Percentiles rank a stretch among this genome's conserved stretches.
These are phyloP conservation scores for Calliopum simillimum DNA, from an alignment of 2,888 invertebrate genomes.

Conservation along the genomic window DNA sequence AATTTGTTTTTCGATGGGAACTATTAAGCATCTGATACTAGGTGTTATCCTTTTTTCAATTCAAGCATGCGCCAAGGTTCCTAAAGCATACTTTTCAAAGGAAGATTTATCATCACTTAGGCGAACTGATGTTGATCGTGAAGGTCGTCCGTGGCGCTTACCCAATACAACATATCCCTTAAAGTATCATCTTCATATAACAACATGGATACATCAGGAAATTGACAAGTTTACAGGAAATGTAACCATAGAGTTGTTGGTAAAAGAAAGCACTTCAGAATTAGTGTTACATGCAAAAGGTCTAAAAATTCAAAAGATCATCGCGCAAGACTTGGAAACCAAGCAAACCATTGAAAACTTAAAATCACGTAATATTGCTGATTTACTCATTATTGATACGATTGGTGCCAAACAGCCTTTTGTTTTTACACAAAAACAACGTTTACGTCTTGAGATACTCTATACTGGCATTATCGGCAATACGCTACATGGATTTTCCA, in stretches of 20 bases:
- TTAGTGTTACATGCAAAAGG: slow-evolving; percentile 45
- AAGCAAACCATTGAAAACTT: slow-evolving; percentile 32
- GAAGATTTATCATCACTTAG: no score
- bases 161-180: slow-evolving; percentile 68
- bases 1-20: no score
- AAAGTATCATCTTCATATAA: slow-evolving; percentile 66
- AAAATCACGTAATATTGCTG: slow-evolving; percentile 15
- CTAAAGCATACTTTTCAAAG: no score
- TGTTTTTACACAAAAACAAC: slow-evolving; percentile 20
- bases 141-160: slow-evolving; percentile 61
- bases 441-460: slow-evolving; percentile 62
- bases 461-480: slow-evolving; percentile 71
- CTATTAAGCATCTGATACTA: no score
- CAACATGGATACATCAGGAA: slow-evolving; percentile 44
- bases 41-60: no score
- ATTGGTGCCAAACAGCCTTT: slow-evolving; percentile 20
- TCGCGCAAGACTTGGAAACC: slow-evolving; percentile 37
- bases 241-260: slow-evolving; percentile 43
- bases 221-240: slow-evolving; percentile 37
- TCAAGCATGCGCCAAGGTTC: no score
- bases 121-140: not conserved
- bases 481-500: slow-evolving; percentile 73
- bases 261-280: slow-evolving; percentile 27
- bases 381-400: slow-evolving; percentile 37
- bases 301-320: slow-evolving; percentile 33